Base-by-base conservation (phyloP, 1,140 invertebrate genomes). In the Probaryconus sp. region DNA sequence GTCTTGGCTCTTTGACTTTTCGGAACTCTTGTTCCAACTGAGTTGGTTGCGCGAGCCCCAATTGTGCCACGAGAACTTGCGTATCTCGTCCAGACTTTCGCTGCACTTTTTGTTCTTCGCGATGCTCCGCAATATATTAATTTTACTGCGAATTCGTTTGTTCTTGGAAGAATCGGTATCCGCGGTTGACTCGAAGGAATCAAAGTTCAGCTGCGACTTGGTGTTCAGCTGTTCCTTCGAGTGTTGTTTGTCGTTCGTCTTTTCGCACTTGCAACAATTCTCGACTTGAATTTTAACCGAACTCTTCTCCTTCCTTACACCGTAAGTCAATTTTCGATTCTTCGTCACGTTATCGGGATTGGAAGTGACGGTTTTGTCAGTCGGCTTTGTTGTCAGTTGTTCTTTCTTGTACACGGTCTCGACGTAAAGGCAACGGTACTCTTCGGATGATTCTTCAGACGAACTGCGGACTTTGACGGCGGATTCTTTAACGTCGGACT, bases 221-320 rank as follows among this genome's bases (percentile, higher is more conserved):
- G 45, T 17, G n/a, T 33, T 51, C 18, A 30, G 4, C 14, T 60
- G 65, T 4, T 71, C 68, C 33, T 63, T 63, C 17, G 60, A 37
- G 16, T 50, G 7, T 16, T 9, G 30, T 18, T 18, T 6, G 2
- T 5, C 11, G 11, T 13, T 2, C 17, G 6, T 47, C 31, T 24
- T 18, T 74, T 58, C 13, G 9, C 35, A 80, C 48, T 81, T 79
- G 33, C 77, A 81, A 64, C 77, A 82, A 65, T 81, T 79, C 69
- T 84, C 82, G n/a, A 83, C 77, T 45, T 83, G 77, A 38, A 82
- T 83, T 37, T 82, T 81, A 5, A 84, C 77, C 9, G 81, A n/a
- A n/a, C n/a, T n/a, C n/a, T n/a, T n/a, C n/a, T n/a, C n/a, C n/a
- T n/a, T n/a, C n/a, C n/a, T n/a, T n/a, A n/a, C n/a, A n/a, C n/a